Evolutionary conservation across 2,113 vertebrate genomes (phyloP).

Genomic region (Lipophrys pholis): DNA sequence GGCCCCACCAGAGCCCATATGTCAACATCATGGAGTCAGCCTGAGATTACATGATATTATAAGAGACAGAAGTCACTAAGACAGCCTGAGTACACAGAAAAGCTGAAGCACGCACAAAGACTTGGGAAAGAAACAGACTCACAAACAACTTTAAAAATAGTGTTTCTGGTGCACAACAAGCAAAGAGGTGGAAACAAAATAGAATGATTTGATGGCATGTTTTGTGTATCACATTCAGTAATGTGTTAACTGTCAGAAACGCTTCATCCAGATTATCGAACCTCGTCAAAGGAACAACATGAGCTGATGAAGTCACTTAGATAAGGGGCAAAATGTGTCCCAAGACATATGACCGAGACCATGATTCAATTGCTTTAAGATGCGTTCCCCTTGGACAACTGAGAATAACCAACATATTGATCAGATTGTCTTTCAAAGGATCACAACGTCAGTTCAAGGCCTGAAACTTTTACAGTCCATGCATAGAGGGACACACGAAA

Average conservation of each 20-base stretch:
- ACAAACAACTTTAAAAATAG: neutral
- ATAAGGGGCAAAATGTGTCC: too few relatives aligned
- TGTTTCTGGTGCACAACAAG: neutral
- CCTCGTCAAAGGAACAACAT: too few relatives aligned
- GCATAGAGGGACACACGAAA: too few relatives aligned
- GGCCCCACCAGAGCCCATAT: neutral
- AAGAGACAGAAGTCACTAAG: neutral
- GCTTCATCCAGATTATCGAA: neutral
- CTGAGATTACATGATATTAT: neutral
- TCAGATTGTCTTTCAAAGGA: too few relatives aligned
- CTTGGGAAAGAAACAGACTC: neutral
- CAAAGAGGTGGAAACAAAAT: neutral
- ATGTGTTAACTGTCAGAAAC: neutral
- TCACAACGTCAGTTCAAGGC: neutral
- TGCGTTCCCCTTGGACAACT: too few relatives aligned
- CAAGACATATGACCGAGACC: too few relatives aligned
- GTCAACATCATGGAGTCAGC: neutral
- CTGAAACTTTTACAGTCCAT: neutral
- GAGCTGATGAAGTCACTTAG: too few relatives aligned
- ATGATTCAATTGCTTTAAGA: too few relatives aligned
- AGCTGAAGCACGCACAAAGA: neutral
- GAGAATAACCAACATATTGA: too few relatives aligned
- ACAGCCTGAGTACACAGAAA: neutral
- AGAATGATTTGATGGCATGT: neutral
- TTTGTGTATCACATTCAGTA: too few relatives aligned